Evolutionary conservation across 1,140 invertebrate species (phyloP), one percentile per base, ranked within the genome.

Genomic region (Aleiodes sp.): DNA sequence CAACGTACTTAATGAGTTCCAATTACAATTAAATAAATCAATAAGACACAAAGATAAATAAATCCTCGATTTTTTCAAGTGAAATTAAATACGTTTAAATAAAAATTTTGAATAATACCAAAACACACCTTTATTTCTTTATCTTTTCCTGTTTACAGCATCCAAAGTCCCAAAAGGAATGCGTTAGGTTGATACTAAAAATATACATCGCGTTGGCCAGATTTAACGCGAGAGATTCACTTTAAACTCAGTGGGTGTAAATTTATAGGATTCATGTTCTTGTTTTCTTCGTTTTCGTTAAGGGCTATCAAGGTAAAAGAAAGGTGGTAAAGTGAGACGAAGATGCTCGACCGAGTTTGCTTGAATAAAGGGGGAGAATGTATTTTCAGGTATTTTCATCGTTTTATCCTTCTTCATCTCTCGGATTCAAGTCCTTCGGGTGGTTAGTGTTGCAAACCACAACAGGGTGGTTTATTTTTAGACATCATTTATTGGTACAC

Each of bases 201-300:
- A 75, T 73, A 76, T 21, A 61, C 65, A 67, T 71, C 61, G 59
- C 70, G 68, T 62, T 70, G 57, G 43, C 68, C 71, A 72, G 56
- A 64, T 70, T 73, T 72, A 65, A 67, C 24, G n/a, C 24, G 21
- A 65, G 41, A 29, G 24, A 66, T 66, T 31, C n/a, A n/a, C n/a
- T 66, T 57, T 21, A 24, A 24, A 52, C 4, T 52, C 16, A 21
- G 19, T 52, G 46, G 46, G 46, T 52, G 46, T 52, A 52, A 52
- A 52, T 52, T 52, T 21, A 52, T 52, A 21, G 46, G 21, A 8
- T 52, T 21, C 46, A 46, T 16, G 46, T 46, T 52, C 12, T 24
- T 24, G 16, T 52, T 52, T 19, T 52, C 12, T n/a, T 6, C n/a
- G n/a, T 43, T 43, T 43, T 43, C 39, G 39, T 16, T 12, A 16